These are phyloP conservation scores for Gymnorhina tibicen DNA, from an alignment of 2,113 vertebrate species.

Conservation along the genomic window DNA sequence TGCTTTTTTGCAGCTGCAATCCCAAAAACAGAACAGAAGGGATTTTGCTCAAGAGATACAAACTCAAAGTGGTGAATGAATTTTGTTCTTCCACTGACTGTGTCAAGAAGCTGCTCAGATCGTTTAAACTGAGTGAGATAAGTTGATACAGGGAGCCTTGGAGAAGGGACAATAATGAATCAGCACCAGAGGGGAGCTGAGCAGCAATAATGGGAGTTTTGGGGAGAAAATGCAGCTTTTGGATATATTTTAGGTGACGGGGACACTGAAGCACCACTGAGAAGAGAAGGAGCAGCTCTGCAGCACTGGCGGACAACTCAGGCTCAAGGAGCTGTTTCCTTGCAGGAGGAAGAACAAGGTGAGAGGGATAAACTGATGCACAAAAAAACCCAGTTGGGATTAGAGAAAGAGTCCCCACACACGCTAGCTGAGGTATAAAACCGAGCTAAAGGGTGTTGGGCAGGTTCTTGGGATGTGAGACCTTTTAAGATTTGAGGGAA, in stretches of 20 bases:
- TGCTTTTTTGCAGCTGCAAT: background rate
- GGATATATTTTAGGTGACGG: accelerated
- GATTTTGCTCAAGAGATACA: background rate
- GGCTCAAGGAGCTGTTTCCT: background rate
- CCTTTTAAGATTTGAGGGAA: background rate
- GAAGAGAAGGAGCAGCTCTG: background rate
- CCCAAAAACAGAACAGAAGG: background rate
- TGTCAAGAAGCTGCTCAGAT: background rate
- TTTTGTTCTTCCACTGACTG: background rate
- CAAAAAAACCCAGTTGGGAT: background rate
- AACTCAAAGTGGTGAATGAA: background rate
- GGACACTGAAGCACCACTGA: background rate
- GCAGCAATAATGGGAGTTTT: background rate
- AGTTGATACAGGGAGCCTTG: accelerated
- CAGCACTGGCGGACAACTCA: background rate
- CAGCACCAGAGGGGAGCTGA: no score
- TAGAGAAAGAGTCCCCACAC: accelerated
- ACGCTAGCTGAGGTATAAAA: accelerated
- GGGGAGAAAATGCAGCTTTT: accelerated
- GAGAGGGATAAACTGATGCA: background rate
- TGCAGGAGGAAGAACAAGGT: background rate
- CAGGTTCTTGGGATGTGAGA: background rate
- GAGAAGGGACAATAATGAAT: background rate
- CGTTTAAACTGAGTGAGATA: accelerated
- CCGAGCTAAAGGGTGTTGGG: background rate